A percentile compares a stretch with the other conserved stretches of the same genome.
Conservation (phyloP, 2,888 invertebrate species). For the Cactoblastis cactorum region DNA sequence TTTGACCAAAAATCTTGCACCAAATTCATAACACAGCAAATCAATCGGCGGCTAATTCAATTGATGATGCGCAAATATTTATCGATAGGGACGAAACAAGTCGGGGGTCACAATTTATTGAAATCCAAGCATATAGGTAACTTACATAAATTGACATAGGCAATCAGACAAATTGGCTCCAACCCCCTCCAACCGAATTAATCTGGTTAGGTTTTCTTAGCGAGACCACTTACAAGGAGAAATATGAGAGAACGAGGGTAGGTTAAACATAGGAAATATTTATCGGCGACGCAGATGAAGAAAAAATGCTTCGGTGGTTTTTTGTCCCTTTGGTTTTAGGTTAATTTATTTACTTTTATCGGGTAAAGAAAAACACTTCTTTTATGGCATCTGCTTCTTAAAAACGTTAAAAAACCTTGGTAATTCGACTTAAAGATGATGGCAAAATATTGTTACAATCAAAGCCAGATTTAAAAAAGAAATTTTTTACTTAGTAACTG, state of each 20-base stretch:
- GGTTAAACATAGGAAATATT: conserved; percentile 35
- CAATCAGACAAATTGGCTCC: conserved; percentile 81
- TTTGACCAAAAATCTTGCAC: conserved; percentile 17
- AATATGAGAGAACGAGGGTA: conserved; percentile 39
- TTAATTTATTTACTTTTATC: background rate
- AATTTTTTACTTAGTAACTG: no score
- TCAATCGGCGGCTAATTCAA: conserved; percentile 66
- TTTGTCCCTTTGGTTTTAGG: background rate
- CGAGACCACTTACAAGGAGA: conserved; percentile 61
- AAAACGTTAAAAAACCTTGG: no score
- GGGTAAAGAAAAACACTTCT: background rate
- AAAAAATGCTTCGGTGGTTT: background rate
- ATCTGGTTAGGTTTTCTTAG: conserved; percentile 76
- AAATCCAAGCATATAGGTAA: conserved; percentile 68
- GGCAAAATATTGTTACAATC: no score
- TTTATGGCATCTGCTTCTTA: no score
- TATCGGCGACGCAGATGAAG: background rate
- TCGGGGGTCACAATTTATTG: conserved; percentile 77
- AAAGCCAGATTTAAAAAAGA: no score
- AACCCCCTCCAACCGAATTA: conserved; percentile 74
- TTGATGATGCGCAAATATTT: conserved; percentile 79
- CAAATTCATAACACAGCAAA: conserved; percentile 41
- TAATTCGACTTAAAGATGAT: no score
- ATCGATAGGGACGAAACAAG: conserved; percentile 70
- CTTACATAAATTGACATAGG: conserved; percentile 69